A percentile compares a stretch with the other conserved stretches of the same genome.
These are phyloP conservation scores for Pantherophis alleghaniensis DNA, from an alignment of 2,797 vertebrate species.

Conservation along the genomic window DNA sequence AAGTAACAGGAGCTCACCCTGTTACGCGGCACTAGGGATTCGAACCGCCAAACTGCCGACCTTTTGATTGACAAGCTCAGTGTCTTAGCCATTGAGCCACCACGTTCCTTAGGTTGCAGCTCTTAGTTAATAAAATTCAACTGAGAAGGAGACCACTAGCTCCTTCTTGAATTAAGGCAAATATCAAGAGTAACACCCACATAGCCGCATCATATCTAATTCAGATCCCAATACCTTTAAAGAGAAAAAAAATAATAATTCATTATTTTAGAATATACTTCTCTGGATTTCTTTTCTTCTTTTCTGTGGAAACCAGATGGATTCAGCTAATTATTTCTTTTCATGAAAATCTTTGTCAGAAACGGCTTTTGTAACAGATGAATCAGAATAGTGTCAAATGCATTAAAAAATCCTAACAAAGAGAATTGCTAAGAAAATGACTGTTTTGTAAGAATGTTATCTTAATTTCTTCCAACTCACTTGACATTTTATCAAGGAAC, in stretches of 20 bases:
- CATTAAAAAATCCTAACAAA: neutral
- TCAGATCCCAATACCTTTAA: neutral
- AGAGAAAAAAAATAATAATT: neutral
- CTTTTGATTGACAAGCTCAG: too few species aligned
- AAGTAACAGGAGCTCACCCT: too few species aligned
- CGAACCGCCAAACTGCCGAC: too few species aligned
- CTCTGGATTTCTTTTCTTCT: neutral
- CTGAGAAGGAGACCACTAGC: neutral
- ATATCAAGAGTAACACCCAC: neutral
- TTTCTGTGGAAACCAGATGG: slow-evolving; percentile 4
- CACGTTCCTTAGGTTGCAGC: neutral
- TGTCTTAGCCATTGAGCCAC: too few species aligned
- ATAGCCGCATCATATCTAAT: neutral
- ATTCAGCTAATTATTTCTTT: slow-evolving; percentile 3
- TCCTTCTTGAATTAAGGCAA: neutral
- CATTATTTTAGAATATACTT: neutral
- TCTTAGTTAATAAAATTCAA: neutral
- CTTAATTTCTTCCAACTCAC: neutral
- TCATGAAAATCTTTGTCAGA: neutral
- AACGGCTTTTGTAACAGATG: neutral
- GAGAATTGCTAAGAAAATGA: slow-evolving; percentile 1
- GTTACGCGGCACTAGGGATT: too few species aligned
- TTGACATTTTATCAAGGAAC: neutral
- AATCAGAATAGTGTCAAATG: neutral
- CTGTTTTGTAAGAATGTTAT: neutral